Conservation (phyloP, 2,888 invertebrate species). For the Leptinotarsa juncta region DNA sequence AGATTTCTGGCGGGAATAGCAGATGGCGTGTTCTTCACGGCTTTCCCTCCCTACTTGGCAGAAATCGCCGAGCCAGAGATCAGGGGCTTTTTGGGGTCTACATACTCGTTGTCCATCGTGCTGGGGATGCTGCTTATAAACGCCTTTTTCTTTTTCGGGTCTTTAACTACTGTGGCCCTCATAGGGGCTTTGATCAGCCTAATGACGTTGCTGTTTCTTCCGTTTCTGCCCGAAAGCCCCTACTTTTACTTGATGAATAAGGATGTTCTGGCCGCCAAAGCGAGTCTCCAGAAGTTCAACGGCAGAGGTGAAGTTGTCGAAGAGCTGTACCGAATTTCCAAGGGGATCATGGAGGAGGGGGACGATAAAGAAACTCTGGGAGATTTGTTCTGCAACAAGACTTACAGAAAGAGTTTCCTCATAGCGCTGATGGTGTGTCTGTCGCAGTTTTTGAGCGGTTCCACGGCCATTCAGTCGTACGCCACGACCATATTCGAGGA, state of each 20-base stretch:
- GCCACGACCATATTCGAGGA: conserved; percentile 59
- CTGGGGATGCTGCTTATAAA: conserved; percentile 41
- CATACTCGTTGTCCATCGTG: conserved; percentile 31
- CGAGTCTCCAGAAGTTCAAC: conserved; percentile 72
- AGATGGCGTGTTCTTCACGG: conserved; percentile 38
- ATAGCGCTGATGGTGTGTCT: conserved; percentile 65
- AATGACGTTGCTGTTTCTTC: conserved; percentile 55
- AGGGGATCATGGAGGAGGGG: conserved; percentile 66
- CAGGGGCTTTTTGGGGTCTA: conserved; percentile 38
- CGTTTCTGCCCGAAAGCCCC: conserved; percentile 81
- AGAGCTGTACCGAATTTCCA: conserved; percentile 69
- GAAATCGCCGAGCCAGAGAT: conserved; percentile 42
- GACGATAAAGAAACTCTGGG: conserved; percentile 67
- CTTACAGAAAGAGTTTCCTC: conserved; percentile 55
- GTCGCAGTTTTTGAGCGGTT: conserved; percentile 64
- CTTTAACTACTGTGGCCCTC: conserved; percentile 21
- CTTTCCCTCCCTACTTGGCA: conserved; percentile 34
- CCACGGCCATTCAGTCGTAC: conserved; percentile 64
- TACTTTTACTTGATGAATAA: conserved; percentile 71
- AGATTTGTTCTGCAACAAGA: conserved; percentile 57
- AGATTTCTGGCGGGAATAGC: conserved; percentile 62
- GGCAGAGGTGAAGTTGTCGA: conserved; percentile 62
- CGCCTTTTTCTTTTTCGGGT: conserved; percentile 23
- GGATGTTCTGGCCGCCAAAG: conserved; percentile 70
- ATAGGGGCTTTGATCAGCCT: conserved; percentile 20